These are phyloP conservation scores for Aleiodes testaceus DNA, from an alignment of 2,888 invertebrate species.

Conservation along the genomic window DNA sequence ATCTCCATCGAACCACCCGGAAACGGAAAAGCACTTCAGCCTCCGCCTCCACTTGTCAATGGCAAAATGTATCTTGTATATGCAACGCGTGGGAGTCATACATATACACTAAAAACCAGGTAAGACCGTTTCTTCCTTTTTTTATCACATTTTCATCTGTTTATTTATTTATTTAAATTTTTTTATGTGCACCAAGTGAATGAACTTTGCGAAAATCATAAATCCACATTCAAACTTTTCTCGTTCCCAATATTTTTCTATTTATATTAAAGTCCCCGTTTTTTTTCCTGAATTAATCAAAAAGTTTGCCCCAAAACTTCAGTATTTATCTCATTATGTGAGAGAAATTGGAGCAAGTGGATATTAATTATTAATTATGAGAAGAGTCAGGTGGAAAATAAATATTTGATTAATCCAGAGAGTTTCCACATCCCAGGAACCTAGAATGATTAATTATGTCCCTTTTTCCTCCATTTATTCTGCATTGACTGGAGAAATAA, in stretches of 20 bases:
- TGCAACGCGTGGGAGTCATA: conserved; percentile 1
- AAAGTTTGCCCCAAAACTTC: no score
- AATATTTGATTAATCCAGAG: no score
- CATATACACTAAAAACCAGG: conserved; percentile 16
- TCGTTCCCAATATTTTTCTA: neutral
- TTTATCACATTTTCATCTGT: neutral
- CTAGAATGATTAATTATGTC: neutral
- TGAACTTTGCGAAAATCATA: neutral
- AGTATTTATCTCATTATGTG: no score
- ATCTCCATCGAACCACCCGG: conserved; percentile 28
- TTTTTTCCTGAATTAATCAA: no score
- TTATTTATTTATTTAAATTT: conserved; percentile 15
- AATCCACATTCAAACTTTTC: conserved; percentile 10
- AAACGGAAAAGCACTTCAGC: conserved; percentile 37
- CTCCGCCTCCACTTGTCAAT: conserved; percentile 36
- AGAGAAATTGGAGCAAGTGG: no score
- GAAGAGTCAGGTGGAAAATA: no score
- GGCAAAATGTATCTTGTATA: conserved; percentile 27
- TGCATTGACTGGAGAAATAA: neutral
- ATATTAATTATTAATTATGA: no score
- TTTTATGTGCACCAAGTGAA: neutral
- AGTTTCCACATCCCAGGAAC: neutral
- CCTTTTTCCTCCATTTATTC: neutral
- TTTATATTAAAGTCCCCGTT: neutral
- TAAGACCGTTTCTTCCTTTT: neutral